phyloP scores from a whole-genome alignment of 1,140 invertebrate species.

The Pemphigus obesinymphae region DNA sequence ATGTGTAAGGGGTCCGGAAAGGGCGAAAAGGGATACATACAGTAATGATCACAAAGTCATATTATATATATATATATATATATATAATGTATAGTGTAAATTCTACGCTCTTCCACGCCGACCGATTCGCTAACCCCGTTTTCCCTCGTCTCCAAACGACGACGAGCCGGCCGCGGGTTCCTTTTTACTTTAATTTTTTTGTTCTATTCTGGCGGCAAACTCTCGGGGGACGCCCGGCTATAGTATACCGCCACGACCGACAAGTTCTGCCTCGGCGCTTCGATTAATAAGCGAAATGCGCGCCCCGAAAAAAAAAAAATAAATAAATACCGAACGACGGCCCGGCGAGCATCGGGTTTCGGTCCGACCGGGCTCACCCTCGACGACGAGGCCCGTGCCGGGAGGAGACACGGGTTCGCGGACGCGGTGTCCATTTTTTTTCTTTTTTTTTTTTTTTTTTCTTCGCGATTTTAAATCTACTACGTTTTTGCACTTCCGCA shows the following conservation, averaged over 20 bases:
- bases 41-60: slow-evolving; percentile 5
- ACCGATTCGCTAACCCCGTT: not conserved
- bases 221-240: not conserved
- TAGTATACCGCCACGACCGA: not conserved
- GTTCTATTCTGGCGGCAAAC: slow-evolving; percentile 5
- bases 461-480: no score
- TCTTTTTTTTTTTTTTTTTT: no score
- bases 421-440: no score
- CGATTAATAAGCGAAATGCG: slow-evolving; percentile 39
- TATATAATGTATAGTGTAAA: not conserved
- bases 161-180: not conserved
- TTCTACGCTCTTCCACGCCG: not conserved
- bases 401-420: no score
- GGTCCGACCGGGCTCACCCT: no score
- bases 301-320: no score
- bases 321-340: no score
- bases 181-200: slow-evolving; percentile 40
- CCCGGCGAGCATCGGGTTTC: no score
- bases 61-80: not conserved
- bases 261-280: slow-evolving; percentile 38
- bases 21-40: slow-evolving; percentile 2
- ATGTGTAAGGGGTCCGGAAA: not conserved
- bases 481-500: no score
- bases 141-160: not conserved
- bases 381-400: no score